These are phyloP conservation scores for Clarias batrachus DNA, from an alignment of 2,113 vertebrate genomes.

Conservation along the genomic window DNA sequence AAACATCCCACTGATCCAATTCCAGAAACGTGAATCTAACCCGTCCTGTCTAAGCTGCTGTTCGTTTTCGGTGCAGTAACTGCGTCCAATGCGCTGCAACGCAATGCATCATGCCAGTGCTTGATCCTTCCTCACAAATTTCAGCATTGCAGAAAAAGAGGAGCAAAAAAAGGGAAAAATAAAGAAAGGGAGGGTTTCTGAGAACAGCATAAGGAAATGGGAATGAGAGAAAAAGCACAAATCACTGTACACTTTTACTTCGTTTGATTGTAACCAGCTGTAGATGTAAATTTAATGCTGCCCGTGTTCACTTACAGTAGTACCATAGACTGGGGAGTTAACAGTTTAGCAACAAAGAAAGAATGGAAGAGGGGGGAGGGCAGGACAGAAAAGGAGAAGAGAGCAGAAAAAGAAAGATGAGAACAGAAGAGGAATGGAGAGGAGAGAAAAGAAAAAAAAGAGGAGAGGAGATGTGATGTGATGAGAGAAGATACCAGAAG, in stretches of 20 bases:
- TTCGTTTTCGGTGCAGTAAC: not conserved
- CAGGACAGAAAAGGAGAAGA: not conserved
- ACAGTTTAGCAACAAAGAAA: not conserved
- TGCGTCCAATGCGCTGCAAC: not conserved
- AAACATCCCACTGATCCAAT: conserved; percentile 8
- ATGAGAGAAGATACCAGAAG: not conserved
- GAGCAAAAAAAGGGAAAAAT: not conserved
- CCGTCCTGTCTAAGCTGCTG: not conserved
- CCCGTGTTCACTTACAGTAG: not conserved
- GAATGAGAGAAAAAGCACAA: not conserved
- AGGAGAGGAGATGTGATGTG: not conserved
- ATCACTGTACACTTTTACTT: not conserved
- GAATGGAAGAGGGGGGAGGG: too few species aligned
- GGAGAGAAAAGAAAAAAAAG: not conserved
- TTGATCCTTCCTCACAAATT: conserved; percentile 27
- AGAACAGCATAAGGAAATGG: not conserved
- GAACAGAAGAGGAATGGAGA: not conserved
- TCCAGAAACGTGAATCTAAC: not conserved
- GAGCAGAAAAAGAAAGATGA: not conserved
- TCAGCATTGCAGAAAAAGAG: conserved; percentile 35
- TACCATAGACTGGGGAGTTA: not conserved
- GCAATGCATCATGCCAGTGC: conserved; percentile 19
- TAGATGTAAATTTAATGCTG: not conserved
- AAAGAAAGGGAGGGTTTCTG: not conserved
- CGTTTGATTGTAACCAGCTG: not conserved